Evolutionary conservation across 1,140 invertebrate genomes (phyloP).

Genomic region (Drosophila sechellia): DNA sequence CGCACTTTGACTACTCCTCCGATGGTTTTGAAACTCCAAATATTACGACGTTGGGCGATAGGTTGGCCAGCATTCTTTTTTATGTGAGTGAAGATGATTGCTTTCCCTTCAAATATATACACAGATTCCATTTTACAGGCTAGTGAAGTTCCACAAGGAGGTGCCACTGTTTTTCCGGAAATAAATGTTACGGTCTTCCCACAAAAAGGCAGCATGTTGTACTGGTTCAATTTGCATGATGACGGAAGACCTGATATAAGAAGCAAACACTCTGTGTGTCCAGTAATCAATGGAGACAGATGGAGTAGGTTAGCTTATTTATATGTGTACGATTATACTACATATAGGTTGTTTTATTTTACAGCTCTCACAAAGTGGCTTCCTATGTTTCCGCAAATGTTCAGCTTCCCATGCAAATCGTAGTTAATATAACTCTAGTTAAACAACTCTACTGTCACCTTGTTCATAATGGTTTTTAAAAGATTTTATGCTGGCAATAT

Average conservation of each 20-base stretch:
- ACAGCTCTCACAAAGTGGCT: conserved; percentile 59
- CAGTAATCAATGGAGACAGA: conserved; percentile 96
- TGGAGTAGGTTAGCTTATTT: conserved; percentile 88
- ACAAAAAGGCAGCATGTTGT: conserved; percentile 93
- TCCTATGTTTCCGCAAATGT: conserved; percentile 40
- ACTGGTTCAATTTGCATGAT: conserved; percentile 97
- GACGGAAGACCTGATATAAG: conserved; percentile 95
- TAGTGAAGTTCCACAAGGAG: conserved; percentile 96
- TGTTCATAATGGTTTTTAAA: no score
- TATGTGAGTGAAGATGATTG: conserved; percentile 34
- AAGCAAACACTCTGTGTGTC: conserved; percentile 98
- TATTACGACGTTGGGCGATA: conserved; percentile 33
- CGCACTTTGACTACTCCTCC: conserved; percentile 88
- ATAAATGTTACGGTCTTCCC: conserved; percentile 93
- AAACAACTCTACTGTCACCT: no score
- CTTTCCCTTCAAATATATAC: neutral
- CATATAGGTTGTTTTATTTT: neutral
- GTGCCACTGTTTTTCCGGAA: conserved; percentile 96
- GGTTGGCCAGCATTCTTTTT: conserved; percentile 46
- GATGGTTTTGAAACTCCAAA: conserved; percentile 26
- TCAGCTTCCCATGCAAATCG: conserved; percentile 30
- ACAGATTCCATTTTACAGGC: conserved; percentile 87
- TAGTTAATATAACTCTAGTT: neutral
- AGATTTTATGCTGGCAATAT: no score
- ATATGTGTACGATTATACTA: neutral